These are phyloP conservation scores for Polydesmus complanatus DNA, from an alignment of 2,888 invertebrate genomes.

Conservation along the genomic window DNA sequence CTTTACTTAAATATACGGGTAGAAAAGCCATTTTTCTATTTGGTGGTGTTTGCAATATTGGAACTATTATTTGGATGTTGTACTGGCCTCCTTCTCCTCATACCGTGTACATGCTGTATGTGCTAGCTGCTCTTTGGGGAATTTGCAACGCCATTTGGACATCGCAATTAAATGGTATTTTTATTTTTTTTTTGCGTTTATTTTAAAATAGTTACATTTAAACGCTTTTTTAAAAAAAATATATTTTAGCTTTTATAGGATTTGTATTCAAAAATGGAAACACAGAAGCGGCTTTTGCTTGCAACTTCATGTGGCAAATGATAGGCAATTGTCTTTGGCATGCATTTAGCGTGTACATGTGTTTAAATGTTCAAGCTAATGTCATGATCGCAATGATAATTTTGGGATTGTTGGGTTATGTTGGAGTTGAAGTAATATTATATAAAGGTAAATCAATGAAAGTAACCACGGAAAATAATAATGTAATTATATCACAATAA, in stretches of 20 bases:
- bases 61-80: not conserved
- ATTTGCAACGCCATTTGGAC: not conserved
- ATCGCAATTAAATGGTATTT: not conserved
- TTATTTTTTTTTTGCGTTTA: too few relatives aligned
- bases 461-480: too few relatives aligned
- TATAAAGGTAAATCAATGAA: not conserved
- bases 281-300: not conserved
- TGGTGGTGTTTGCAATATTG: constrained; percentile 3
- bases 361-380: not conserved
- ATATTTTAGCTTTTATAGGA: constrained; percentile 2
- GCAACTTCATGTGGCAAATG: not conserved
- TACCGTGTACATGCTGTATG: not conserved
- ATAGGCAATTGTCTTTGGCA: constrained; percentile 1
- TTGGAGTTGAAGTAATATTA: not conserved
- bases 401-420: not conserved
- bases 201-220: too few relatives aligned
- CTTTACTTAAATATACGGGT: not conserved
- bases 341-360: not conserved
- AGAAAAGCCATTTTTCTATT: not conserved
- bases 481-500: too few relatives aligned
- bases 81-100: not conserved
- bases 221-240: not conserved
- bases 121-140: constrained; percentile 5
- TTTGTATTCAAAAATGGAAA: not conserved
- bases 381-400: not conserved